phyloP scores from a whole-genome alignment of 2,888 invertebrate species.

The Germaria angustata region DNA sequence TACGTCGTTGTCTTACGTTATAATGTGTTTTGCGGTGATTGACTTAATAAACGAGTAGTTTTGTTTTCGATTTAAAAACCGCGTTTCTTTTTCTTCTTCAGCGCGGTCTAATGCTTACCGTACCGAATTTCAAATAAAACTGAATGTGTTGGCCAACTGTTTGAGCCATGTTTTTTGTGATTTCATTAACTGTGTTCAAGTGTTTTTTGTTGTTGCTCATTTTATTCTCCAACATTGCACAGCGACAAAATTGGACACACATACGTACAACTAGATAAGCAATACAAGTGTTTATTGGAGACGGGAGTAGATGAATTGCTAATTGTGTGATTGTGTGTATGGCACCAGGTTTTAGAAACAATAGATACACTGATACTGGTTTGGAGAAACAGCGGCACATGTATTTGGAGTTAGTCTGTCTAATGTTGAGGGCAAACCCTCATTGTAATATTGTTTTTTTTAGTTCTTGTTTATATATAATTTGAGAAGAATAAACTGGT shows the following conservation, averaged over 20 bases:
- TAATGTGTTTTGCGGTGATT: neutral
- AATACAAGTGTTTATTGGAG: neutral
- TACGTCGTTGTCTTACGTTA: neutral
- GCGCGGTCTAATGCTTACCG: constrained; percentile 54
- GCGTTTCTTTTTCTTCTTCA: neutral
- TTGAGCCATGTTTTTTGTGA: constrained; percentile 47
- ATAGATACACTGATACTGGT: constrained; percentile 9
- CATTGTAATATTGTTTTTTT: neutral
- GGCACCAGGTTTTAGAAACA: neutral
- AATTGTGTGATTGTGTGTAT: neutral
- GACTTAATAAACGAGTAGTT: neutral
- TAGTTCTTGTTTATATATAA: too few relatives aligned
- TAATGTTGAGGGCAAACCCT: neutral
- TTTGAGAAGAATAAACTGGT: neutral
- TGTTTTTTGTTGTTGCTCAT: constrained; percentile 12
- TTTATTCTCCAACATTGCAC: constrained; percentile 36
- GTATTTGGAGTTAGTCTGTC: neutral
- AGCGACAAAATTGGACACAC: constrained; percentile 3
- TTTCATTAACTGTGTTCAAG: neutral
- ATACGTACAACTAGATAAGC: neutral
- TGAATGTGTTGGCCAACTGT: constrained; percentile 60
- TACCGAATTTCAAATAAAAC: constrained; percentile 63
- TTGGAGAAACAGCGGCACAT: constrained; percentile 38
- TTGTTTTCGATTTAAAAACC: constrained; percentile 9
- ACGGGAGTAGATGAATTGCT: neutral